Evolutionary conservation across 2,888 invertebrate genomes (phyloP), one percentile per base, ranked within the genome.

Genomic region (Eupithecia abbreviata): DNA sequence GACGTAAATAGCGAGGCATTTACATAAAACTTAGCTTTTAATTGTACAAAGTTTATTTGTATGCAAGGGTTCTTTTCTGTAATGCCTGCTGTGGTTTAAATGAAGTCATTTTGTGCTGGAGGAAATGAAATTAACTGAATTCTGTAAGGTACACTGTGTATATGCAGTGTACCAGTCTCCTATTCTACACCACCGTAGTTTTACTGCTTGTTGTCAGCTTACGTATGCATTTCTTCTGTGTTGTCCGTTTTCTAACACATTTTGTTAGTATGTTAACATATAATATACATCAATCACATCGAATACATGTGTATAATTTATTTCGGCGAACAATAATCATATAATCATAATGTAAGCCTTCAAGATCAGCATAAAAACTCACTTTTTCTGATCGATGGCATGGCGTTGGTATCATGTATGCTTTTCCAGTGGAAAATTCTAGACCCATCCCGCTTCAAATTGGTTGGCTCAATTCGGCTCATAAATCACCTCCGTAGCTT

Each of bases 1-100:
- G 68, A 74, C 58, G 58, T 65, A 71, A 73, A 73, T 69, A 73
- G 68, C 68, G 68, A 42, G 15, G 41, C 18, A 66, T 71, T 74
- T 62, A 71, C 71, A 66, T 71, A 30, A 49, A 74, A 71, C 15
- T 15, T 66, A 42, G 66, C 41, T 66, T 15, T 66, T 41, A 5
- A 7, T 42, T 66, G 66, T 42, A 42, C 42, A 42, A 42, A 42
- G 41, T 5, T 41, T 13, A 15, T 4, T 51, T 66, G 41, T 66
- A 66, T 42, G 66, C 66, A 66, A n/a, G 41, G 66, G 6, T 66
- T 66, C 15, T 42, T 42, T 66, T 66, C 3, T 66, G 41, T 66
- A 15, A 66, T 66, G 13, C 7, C 42, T 42, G 41, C 42, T 66
- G 42, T 66, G 41, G 42, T 30, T 62, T 62, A 4, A 62, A 62